These are phyloP conservation scores for Aphelenchoides besseyi DNA, from an alignment of 1,140 invertebrate species.

Conservation along the genomic window DNA sequence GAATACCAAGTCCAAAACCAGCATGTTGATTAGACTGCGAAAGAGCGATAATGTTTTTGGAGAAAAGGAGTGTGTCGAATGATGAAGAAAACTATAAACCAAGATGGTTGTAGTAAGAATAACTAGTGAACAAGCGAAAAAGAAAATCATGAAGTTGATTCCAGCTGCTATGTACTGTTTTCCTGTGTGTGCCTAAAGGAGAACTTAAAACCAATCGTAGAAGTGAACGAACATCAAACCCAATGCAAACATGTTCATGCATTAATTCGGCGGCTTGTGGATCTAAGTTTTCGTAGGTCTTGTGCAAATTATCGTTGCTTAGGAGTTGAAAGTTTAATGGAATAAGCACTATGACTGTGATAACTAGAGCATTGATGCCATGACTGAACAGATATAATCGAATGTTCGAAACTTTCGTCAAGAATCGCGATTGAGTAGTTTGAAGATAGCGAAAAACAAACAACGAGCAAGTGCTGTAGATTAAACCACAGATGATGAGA, in stretches of 20 bases:
- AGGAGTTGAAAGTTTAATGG: slow-evolving; percentile 8
- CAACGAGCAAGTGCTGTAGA: not conserved
- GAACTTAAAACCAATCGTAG: not conserved
- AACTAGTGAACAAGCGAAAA: not conserved
- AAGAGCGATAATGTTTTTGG: not conserved
- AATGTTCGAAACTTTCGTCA: not conserved
- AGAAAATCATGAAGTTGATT: not conserved
- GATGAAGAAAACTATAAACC: not conserved
- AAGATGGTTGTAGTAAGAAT: not conserved
- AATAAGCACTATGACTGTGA: not conserved
- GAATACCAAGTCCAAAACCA: not conserved
- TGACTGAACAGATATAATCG: not conserved
- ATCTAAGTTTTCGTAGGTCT: not conserved
- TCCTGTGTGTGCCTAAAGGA: not conserved
- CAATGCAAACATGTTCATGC: not conserved
- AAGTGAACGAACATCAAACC: slow-evolving; percentile 2
- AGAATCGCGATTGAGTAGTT: not conserved
- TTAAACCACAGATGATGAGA: not conserved
- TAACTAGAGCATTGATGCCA: not conserved
- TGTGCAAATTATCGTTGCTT: not conserved
- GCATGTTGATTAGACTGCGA: not conserved
- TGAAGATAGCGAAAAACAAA: slow-evolving; percentile 3
- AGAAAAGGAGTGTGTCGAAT: not conserved
- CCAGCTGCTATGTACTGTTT: not conserved
- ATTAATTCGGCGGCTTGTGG: not conserved